Percentiles rank a stretch among this genome's conserved stretches.
Evolutionary conservation across 2,888 invertebrate genomes (phyloP).

Genomic region (Cerceris rybyensis): DNA sequence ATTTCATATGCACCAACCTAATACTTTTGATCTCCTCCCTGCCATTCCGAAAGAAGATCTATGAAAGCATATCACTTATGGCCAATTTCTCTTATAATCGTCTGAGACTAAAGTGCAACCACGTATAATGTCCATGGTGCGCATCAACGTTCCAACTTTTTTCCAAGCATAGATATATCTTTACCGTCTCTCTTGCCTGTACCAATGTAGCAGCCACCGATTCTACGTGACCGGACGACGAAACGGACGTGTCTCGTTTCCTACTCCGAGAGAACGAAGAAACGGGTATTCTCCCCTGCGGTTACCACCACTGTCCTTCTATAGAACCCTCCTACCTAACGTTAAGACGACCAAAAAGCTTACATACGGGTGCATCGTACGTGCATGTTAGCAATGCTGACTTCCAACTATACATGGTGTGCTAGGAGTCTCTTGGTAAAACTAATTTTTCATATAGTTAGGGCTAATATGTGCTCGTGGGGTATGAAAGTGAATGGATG

Average conservation of each 20-base stretch:
- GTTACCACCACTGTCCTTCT: slow-evolving; percentile 14
- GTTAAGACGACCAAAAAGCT: slow-evolving; percentile 7
- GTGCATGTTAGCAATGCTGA: not conserved
- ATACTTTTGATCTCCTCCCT: not conserved
- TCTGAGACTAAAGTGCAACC: slow-evolving; percentile 1
- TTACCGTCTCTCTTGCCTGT: slow-evolving; percentile 15
- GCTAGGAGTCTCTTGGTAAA: not conserved
- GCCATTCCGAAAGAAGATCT: not conserved
- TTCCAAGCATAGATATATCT: slow-evolving; percentile 22
- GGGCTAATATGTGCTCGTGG: not conserved
- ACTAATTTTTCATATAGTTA: not conserved
- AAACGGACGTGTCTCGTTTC: slow-evolving; percentile 45
- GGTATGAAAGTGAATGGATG: no score
- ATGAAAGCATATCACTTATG: not conserved
- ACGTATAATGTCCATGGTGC: slow-evolving; percentile 5
- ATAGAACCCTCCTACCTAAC: slow-evolving; percentile 3
- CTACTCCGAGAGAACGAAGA: slow-evolving; percentile 21
- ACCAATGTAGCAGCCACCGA: slow-evolving; percentile 57
- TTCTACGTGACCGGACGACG: slow-evolving; percentile 71
- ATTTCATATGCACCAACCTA: no score
- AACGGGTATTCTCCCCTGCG: slow-evolving; percentile 19
- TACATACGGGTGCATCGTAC: not conserved
- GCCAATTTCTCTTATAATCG: slow-evolving; percentile 1
- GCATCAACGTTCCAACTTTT: slow-evolving; percentile 35
- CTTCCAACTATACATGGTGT: slow-evolving; percentile 5